A percentile compares a stretch with the other conserved stretches of the same genome.
phyloP scores from a whole-genome alignment of 2,797 vertebrate genomes.

The Enoplosus armatus region DNA sequence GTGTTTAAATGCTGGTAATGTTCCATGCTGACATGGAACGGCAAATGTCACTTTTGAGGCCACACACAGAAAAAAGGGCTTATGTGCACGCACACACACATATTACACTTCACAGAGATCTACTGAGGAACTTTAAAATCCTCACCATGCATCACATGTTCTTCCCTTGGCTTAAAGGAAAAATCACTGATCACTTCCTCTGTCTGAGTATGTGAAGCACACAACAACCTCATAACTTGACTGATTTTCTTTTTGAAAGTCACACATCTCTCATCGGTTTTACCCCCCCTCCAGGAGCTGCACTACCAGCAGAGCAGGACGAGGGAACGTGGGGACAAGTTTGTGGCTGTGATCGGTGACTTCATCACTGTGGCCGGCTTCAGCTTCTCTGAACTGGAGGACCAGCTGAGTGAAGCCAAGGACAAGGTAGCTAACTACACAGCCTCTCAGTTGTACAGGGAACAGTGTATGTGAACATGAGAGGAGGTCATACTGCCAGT shows the following conservation, averaged over 20 bases:
- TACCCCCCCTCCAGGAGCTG: conserved; percentile 86
- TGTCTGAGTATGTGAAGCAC: neutral
- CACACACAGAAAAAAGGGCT: conserved; percentile 3
- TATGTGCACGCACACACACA: neutral
- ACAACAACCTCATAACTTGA: neutral
- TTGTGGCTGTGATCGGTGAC: conserved; percentile 94
- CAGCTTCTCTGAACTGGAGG: conserved; percentile 97
- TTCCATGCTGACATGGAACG: conserved; percentile 26
- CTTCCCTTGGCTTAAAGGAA: neutral
- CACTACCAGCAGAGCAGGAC: conserved; percentile 92
- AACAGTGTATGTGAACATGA: neutral
- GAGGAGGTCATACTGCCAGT: neutral
- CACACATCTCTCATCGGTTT: neutral
- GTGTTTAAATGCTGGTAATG: conserved; percentile 61
- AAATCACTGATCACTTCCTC: neutral
- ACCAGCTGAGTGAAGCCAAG: conserved; percentile 93
- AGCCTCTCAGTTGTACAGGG: neutral
- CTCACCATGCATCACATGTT: neutral
- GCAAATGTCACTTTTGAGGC: conserved; percentile 28
- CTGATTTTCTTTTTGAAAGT: neutral
- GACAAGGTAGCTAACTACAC: conserved; percentile 89
- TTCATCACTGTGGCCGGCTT: conserved; percentile 99
- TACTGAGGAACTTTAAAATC: neutral
- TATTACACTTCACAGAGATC: neutral
- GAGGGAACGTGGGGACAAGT: conserved; percentile 91